Conservation (phyloP, 2,888 invertebrate genomes). For the Andrena trimmerana region DNA sequence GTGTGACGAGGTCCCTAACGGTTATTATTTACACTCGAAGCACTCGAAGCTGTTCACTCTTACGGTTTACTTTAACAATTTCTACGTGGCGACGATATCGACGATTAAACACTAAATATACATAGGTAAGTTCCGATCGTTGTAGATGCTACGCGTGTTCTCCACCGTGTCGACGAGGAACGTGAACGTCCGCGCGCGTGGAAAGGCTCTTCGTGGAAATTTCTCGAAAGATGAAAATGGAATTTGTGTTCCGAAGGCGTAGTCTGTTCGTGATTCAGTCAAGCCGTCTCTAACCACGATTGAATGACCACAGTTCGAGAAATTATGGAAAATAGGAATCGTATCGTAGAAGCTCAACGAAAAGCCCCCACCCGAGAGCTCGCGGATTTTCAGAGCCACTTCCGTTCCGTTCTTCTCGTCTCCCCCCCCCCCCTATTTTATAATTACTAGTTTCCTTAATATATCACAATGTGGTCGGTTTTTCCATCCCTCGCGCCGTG, state of each 20-base stretch:
- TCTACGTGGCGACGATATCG: slow-evolving; percentile 74
- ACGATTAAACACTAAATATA: slow-evolving; percentile 75
- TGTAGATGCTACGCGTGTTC: slow-evolving; percentile 73
- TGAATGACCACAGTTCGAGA: not conserved
- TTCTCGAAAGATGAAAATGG: not conserved
- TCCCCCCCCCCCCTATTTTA: slow-evolving; percentile 10
- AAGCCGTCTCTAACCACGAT: not conserved
- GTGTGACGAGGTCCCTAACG: slow-evolving; percentile 73
- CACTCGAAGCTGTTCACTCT: slow-evolving; percentile 76
- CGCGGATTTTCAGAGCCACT: slow-evolving; percentile 5
- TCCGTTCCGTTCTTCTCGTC: slow-evolving; percentile 8
- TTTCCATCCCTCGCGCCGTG: slow-evolving; percentile 37
- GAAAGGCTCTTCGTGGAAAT: slow-evolving; percentile 37
- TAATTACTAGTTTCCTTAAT: slow-evolving; percentile 56
- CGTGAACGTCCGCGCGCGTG: slow-evolving; percentile 45
- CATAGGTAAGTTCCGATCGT: slow-evolving; percentile 77
- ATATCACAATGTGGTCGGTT: slow-evolving; percentile 82
- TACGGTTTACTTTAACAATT: slow-evolving; percentile 68
- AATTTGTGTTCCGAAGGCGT: slow-evolving; percentile 2
- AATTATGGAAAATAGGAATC: not conserved
- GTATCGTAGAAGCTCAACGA: slow-evolving; percentile 2
- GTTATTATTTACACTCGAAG: slow-evolving; percentile 76
- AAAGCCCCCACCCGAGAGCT: slow-evolving; percentile 11
- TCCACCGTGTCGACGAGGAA: slow-evolving; percentile 41
- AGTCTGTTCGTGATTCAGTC: not conserved